These are phyloP conservation scores for Endomychus coccineus DNA, from an alignment of 2,888 invertebrate species.

Conservation along the genomic window DNA sequence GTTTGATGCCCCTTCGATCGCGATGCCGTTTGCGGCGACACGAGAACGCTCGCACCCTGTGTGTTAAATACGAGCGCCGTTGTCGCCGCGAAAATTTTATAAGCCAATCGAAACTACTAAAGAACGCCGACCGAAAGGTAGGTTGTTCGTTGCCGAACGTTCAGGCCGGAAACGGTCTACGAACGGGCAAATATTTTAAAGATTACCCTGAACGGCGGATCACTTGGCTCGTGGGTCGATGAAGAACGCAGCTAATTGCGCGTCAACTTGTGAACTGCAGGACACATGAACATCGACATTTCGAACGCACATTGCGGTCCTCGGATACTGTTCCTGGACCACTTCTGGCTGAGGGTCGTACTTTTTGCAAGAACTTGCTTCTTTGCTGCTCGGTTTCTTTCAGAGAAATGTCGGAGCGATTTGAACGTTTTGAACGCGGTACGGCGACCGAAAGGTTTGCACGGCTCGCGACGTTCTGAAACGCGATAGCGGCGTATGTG, in stretches of 20 bases:
- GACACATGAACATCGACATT: conserved; percentile 55
- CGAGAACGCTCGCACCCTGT: background rate
- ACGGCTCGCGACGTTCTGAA: conserved; percentile 10
- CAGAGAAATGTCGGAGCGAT: conserved; percentile 9
- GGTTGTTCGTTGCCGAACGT: background rate
- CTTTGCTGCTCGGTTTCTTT: no score
- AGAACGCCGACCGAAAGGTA: background rate
- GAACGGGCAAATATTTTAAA: conserved; percentile 16
- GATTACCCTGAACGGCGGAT: conserved; percentile 52
- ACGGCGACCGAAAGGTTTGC: background rate
- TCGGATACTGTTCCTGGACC: conserved; percentile 44
- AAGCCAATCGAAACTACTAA: conserved; percentile 47
- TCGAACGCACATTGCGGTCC: conserved; percentile 55
- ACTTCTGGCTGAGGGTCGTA: conserved; percentile 47
- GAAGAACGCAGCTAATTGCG: conserved; percentile 51
- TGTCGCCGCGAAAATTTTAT: background rate
- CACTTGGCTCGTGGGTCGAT: conserved; percentile 55
- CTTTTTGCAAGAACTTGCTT: conserved; percentile 15
- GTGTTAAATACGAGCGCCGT: conserved; percentile 36
- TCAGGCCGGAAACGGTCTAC: conserved; percentile 36
- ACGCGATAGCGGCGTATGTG: conserved; percentile 1
- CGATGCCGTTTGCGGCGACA: no score
- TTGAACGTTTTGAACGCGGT: conserved; percentile 10
- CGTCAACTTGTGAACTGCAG: conserved; percentile 46
- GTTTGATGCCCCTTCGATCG: no score